A percentile compares a stretch with the other conserved stretches of the same genome.
phyloP scores from a whole-genome alignment of 2,888 invertebrate species.

The Troglohyphantes excavatus region DNA sequence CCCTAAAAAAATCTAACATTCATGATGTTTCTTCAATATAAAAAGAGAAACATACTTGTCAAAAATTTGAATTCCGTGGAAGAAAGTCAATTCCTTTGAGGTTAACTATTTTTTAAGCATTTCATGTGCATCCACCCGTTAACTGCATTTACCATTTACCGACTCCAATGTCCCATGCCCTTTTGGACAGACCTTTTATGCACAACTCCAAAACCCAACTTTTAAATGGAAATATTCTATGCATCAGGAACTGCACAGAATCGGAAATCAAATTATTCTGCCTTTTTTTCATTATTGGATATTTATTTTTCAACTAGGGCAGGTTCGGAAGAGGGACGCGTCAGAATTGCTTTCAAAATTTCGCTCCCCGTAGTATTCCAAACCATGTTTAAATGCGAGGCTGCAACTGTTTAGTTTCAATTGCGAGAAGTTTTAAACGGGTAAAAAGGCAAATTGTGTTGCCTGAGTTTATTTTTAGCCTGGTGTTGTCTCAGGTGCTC shows the following conservation, averaged over 20 bases:
- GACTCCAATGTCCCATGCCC: not conserved
- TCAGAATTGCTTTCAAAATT: constrained; percentile 46
- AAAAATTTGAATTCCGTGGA: not conserved
- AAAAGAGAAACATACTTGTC: not conserved
- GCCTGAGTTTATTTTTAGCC: not conserved
- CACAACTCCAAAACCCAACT: constrained; percentile 32
- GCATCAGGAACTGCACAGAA: constrained; percentile 1
- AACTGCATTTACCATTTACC: constrained; percentile 2
- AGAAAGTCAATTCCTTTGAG: constrained; percentile 6
- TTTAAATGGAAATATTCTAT: constrained; percentile 18
- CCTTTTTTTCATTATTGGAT: constrained; percentile 49
- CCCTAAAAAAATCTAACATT: not conserved
- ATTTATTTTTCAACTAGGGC: constrained; percentile 40
- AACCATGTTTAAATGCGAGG: constrained; percentile 49
- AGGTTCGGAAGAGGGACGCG: constrained; percentile 3
- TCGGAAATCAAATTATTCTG: constrained; percentile 59
- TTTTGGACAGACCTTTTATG: constrained; percentile 40
- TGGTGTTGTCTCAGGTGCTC: not conserved
- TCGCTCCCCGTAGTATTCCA: constrained; percentile 3
- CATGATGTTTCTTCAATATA: not conserved
- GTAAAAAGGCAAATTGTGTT: not conserved
- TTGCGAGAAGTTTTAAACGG: not conserved
- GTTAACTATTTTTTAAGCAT: constrained; percentile 13
- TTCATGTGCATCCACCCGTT: constrained; percentile 8
- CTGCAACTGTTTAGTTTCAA: constrained; percentile 9